Evolutionary conservation across 1,140 invertebrate genomes (phyloP), one percentile per base, ranked within the genome.

Genomic region (Antheraea mylitta): DNA sequence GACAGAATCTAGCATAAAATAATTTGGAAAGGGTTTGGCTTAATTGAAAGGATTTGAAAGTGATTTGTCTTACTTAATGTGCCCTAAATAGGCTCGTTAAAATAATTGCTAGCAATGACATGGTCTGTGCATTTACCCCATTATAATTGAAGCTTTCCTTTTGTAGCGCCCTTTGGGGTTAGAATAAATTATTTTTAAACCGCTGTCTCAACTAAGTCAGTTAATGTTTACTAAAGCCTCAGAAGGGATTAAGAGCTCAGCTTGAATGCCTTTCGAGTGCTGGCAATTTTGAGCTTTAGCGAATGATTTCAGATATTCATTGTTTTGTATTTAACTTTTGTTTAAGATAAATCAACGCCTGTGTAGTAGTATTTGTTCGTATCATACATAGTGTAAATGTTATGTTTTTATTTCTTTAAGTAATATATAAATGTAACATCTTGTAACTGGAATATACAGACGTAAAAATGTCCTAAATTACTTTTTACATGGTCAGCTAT

Each of bases 91-190:
- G n/a, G 58, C 63, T 69, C 36, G 36, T 58, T 58, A 64, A 30
- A 59, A 62, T 69, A 69, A 69, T 69, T 64, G 62, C 62, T 37
- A 19, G 16, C 61, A 69, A 69, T 69, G 67, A 58, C 62, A 69
- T 59, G 45, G 61, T 45, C 64, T 66, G 19, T 66, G 58, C 58
- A 65, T 58, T 70, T 66, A 65, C 61, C 61, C 61, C 61, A 63
- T 63, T 37, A 37, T 63, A 63, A 63, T 63, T 63, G 37, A 63
- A 36, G 19, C 10, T 36, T 16, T 63, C 61, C 61, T 22, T 36
- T 36, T 37, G 45, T 53, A 53, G 16, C 61, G 13, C 30, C 61
- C 30, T 37, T 7, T 37, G 61, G 61, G 61, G 61, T 63, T 63
- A 63, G 61, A 63, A 63, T 63, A 63, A 63, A 63, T 63, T 63